Percentiles rank a stretch among this genome's conserved stretches.
Conservation (phyloP, 92 coral and sea anemone genomes). For the Bergia sp. region DNA sequence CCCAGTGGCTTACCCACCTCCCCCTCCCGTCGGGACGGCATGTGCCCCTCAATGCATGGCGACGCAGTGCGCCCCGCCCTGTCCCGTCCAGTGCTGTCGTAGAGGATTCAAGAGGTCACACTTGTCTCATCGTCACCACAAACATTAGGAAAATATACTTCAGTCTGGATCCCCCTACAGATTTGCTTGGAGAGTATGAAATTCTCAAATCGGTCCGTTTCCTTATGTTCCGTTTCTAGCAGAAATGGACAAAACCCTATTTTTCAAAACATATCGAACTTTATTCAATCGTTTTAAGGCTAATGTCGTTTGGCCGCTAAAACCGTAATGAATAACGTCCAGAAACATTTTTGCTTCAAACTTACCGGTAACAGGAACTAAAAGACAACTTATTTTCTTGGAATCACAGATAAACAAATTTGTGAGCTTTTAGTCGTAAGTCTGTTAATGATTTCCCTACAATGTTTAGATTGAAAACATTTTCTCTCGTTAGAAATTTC, state of each 20-base stretch:
- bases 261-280: background rate
- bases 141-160: conserved; percentile 16
- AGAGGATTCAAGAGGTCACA: conserved; percentile 55
- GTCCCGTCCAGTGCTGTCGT: conserved; percentile 81
- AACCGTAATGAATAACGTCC: background rate
- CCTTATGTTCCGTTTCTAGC: background rate
- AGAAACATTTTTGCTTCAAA: background rate
- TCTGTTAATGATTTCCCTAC: background rate
- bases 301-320: background rate
- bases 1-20: conserved; percentile 71
- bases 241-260: background rate
- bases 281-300: background rate
- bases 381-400: background rate
- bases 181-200: background rate
- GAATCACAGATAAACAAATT: no score
- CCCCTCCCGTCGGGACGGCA: conserved; percentile 58
- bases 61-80: conserved; percentile 69
- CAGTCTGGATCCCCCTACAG: background rate
- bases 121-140: conserved; percentile 20
- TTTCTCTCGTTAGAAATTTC: no score
- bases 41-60: conserved; percentile 62
- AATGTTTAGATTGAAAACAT: background rate
- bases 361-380: background rate
- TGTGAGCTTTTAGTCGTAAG: background rate
- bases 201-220: background rate